Evolutionary conservation across 2,113 vertebrate genomes (phyloP).

Genomic region (Plecturocebus donacophilus): DNA sequence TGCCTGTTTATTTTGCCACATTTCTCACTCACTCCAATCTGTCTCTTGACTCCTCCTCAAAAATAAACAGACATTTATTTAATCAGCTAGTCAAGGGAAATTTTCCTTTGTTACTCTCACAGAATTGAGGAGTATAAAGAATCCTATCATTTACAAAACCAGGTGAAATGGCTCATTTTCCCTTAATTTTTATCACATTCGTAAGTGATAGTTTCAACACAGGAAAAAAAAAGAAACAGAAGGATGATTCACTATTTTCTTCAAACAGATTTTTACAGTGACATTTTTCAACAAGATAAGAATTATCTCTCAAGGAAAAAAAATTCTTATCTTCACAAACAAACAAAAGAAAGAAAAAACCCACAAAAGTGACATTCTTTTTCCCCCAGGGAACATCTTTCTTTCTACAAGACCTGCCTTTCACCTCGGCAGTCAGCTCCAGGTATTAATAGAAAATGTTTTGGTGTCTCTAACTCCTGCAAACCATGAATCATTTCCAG

Average conservation of each 20-base stretch:
- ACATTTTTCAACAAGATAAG: conserved; percentile 64
- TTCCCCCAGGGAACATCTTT: conserved; percentile 30
- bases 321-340: conserved; percentile 59
- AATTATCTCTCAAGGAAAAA: conserved; percentile 63
- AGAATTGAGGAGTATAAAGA: conserved; percentile 51
- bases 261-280: conserved; percentile 62
- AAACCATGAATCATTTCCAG: conserved; percentile 54
- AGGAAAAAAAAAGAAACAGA: conserved; percentile 27
- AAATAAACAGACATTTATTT: conserved; percentile 66
- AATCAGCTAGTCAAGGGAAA: conserved; percentile 61
- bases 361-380: conserved; percentile 68
- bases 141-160: conserved; percentile 58
- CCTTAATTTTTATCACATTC: conserved; percentile 65
- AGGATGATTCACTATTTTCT: conserved; percentile 49
- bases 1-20: conserved; percentile 33
- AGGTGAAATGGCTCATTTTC: conserved; percentile 66
- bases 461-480: conserved; percentile 56
- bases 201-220: conserved; percentile 64
- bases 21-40: background rate
- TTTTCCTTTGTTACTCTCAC: conserved; percentile 33
- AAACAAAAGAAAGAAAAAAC: conserved; percentile 62
- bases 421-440: conserved; percentile 65
- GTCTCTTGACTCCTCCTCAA: conserved; percentile 33
- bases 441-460: conserved; percentile 75
- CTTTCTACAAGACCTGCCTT: conserved; percentile 60